phyloP scores from a whole-genome alignment of 2,113 vertebrate species.

The Catharus minimus region DNA sequence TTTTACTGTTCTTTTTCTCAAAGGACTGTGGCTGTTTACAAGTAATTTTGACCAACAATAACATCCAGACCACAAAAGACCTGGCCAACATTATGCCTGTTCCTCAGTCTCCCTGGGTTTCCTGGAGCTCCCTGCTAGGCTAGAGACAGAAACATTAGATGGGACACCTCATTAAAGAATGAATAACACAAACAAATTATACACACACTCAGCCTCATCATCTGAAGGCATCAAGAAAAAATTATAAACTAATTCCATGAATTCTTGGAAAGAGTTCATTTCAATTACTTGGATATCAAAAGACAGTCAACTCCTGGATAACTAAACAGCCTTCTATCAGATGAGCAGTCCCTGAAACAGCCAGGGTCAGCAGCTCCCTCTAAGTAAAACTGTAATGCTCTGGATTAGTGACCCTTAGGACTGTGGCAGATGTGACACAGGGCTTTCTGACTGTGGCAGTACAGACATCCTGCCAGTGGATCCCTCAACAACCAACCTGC shows the following conservation, averaged over 20 bases:
- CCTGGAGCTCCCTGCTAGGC: not conserved
- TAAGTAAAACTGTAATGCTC: not conserved
- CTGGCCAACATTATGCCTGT: not conserved
- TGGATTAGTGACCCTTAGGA: not conserved
- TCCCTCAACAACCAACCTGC: not conserved
- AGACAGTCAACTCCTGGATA: not conserved
- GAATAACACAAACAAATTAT: not conserved
- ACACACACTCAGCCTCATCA: not conserved
- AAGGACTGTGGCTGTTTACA: not conserved
- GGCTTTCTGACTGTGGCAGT: not conserved
- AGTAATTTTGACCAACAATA: not conserved
- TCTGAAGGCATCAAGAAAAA: not conserved
- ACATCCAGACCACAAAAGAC: not conserved
- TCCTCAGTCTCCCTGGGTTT: not conserved
- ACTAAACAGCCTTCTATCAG: not conserved
- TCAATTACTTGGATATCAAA: not conserved
- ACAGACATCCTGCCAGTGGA: not conserved
- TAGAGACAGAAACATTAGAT: not conserved
- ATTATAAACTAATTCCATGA: not conserved
- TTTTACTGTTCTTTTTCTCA: not conserved
- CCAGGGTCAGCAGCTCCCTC: not conserved
- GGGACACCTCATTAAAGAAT: not conserved
- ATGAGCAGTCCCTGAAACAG: not conserved
- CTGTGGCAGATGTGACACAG: not conserved
- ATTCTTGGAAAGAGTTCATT: not conserved